Evolutionary conservation across 1,140 invertebrate genomes (phyloP).

Genomic region (Tribolium castaneum): DNA sequence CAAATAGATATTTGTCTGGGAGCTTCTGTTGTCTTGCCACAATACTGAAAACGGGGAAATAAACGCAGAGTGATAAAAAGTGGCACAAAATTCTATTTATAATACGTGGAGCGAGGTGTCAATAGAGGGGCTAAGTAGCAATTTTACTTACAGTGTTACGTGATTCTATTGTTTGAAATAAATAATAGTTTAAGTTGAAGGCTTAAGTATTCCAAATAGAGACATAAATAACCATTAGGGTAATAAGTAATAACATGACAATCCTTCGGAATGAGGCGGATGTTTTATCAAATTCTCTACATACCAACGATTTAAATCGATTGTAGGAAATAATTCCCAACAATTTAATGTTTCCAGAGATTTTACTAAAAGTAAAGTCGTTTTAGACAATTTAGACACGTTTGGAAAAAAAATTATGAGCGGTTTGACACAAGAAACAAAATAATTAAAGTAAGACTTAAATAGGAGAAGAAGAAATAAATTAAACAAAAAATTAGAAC

Average conservation of each 20-base stretch:
- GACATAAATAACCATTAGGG: neutral
- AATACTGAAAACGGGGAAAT: neutral
- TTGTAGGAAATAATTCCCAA: no score
- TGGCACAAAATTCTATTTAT: neutral
- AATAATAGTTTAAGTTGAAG: neutral
- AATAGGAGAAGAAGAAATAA: no score
- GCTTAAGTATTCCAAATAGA: neutral
- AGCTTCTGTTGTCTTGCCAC: neutral
- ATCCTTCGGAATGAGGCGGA: neutral
- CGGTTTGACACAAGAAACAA: no score
- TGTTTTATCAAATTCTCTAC: no score
- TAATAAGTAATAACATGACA: neutral
- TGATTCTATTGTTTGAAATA: neutral
- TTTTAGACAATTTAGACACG: no score
- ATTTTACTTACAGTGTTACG: neutral
- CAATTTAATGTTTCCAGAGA: no score
- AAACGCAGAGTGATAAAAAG: neutral
- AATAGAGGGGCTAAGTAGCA: neutral
- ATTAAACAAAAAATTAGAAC: no score
- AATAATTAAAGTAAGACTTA: no score
- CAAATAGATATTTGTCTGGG: conserved; percentile 1
- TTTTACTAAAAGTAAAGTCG: no score
- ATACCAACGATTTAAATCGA: no score
- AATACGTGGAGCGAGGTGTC: neutral
- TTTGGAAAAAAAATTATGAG: no score